Conservation (phyloP, 1,140 invertebrate species). For the Hypsibius dujardini region DNA sequence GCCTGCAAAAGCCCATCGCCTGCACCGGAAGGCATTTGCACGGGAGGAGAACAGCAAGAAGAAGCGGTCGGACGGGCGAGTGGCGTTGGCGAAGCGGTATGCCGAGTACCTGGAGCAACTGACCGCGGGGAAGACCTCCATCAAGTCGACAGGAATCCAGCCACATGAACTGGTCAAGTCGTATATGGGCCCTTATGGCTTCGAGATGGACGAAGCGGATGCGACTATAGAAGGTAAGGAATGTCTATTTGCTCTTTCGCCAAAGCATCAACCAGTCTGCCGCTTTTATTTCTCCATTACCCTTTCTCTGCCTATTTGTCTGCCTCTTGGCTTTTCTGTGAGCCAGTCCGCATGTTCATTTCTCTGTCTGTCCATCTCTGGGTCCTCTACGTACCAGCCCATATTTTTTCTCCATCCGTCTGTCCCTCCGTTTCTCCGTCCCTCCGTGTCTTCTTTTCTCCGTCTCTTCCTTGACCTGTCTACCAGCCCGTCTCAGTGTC, state of each 20-base stretch:
- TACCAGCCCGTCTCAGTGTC: no score
- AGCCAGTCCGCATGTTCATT: no score
- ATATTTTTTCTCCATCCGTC: no score
- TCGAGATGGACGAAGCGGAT: neutral
- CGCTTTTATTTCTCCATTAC: no score
- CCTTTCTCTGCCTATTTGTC: no score
- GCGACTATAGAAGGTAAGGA: neutral
- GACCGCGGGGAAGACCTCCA: neutral
- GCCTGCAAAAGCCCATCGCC: neutral
- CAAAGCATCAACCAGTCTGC: neutral
- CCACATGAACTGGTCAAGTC: conserved; percentile 4
- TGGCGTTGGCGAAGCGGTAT: neutral
- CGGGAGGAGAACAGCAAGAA: neutral
- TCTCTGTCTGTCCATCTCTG: no score
- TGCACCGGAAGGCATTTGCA: neutral
- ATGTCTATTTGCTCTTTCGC: neutral
- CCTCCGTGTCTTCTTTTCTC: no score
- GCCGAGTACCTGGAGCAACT: neutral
- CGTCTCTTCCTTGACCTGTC: no score
- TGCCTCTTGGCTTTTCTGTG: no score
- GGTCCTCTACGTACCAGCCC: no score
- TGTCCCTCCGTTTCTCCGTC: no score
- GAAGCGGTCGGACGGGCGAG: neutral
- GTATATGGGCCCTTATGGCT: neutral
- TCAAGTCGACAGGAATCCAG: neutral